Base-by-base conservation (phyloP, 2,797 vertebrate genomes). In the Argentina silus region DNA sequence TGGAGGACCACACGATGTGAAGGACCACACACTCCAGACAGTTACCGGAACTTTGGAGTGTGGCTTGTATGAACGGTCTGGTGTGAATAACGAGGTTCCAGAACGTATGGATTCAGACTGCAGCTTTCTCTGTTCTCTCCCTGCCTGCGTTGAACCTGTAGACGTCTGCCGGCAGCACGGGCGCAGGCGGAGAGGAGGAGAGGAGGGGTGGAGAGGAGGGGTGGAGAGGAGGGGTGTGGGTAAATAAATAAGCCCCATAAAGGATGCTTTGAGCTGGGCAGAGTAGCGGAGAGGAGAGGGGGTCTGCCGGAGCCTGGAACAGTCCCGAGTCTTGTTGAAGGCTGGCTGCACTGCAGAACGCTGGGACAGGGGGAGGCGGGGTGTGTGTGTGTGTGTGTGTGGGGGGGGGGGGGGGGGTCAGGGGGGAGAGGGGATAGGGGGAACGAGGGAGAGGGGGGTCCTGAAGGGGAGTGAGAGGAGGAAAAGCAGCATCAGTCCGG, bases 191-290 rank as follows among this genome's bases (percentile, higher is more conserved):
- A 74, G 61, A 79, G 62, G 78, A 73, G 75, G 75, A 21, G 55
- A 73, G 78, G 44, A 76, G 80, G 75, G 59, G 9, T 23, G 68
- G 72, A 74, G 61, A 79, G 62, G 78, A 73, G 75, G n/a, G n/a
- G n/a, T n/a, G 75, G 74, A 73, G 75, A 78, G 50, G 74, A 36
- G 75, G 78, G 76, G 82, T 77, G 82, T 76, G 74, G 85, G 76
- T 79, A 85, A 90, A 91, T 91, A 93, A 94, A 93, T 87, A 92
- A 84, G 70, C 74, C 78, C 78, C 79, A 93, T 93, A 92, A 94
- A 91, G 90, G 91, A 90, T 88, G 91, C 91, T 93, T 93, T 94
- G 88, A 94, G 84, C 81, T 72, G 72, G 82, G 68, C 69, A n/a
- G 77, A 86, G 82, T 77, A 83, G 73, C 83, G 83, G 73, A 74